Evolutionary conservation across 2,113 vertebrate species (phyloP).

Genomic region (Brachypteracias leptosomus): DNA sequence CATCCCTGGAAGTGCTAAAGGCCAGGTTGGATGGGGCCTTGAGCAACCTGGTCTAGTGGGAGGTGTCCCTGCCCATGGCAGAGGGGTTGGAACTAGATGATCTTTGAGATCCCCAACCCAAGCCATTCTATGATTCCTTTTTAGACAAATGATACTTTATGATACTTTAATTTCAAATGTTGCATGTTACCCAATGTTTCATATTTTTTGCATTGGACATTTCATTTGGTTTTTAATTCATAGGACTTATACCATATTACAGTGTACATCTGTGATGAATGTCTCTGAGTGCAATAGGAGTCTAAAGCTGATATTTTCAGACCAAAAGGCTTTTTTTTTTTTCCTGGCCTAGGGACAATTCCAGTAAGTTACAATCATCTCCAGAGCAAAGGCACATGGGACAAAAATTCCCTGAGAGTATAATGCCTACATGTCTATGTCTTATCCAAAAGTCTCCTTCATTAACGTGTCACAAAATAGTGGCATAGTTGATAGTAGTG

Average conservation of each 20-base stretch:
- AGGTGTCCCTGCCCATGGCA: too few species aligned
- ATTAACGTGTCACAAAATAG: not conserved
- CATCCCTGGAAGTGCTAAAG: too few species aligned
- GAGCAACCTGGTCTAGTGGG: too few species aligned
- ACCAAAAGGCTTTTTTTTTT: not conserved
- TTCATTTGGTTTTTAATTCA: not conserved
- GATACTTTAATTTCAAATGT: not conserved
- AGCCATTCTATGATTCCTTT: not conserved
- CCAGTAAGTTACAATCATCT: not conserved
- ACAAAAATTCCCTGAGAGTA: not conserved
- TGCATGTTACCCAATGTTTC: not conserved
- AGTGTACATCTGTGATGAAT: not conserved
- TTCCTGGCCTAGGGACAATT: not conserved
- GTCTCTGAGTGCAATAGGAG: not conserved
- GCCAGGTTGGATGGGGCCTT: too few species aligned
- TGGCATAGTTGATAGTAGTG: accelerated
- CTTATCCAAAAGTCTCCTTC: not conserved
- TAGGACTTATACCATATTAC: not conserved
- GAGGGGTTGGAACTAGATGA: too few species aligned
- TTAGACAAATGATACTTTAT: not conserved
- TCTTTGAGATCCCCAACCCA: too few species aligned
- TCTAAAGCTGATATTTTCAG: not conserved
- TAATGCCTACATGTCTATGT: not conserved
- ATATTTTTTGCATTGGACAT: not conserved
- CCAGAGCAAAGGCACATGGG: not conserved